phyloP scores from a whole-genome alignment of 2,113 vertebrate genomes.

The Dasypus novemcinctus region DNA sequence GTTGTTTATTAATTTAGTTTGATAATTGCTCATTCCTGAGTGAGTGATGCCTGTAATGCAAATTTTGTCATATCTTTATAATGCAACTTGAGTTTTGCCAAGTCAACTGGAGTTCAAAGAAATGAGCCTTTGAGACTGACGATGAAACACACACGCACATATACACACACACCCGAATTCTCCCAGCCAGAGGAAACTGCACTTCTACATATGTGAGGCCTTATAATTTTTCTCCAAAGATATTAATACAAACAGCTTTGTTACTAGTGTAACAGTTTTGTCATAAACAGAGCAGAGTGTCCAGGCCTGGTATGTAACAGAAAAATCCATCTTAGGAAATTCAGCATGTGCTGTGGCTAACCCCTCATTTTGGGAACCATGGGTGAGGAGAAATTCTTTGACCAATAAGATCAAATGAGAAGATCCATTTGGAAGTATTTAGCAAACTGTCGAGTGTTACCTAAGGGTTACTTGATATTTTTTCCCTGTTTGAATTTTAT shows the following conservation, averaged over 20 bases:
- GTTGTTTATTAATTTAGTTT: background rate
- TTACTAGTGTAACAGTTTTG: background rate
- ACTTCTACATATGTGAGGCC: fast-evolving
- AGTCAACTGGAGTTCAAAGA: background rate
- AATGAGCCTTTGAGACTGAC: background rate
- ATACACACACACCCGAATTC: background rate
- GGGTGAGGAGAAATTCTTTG: background rate
- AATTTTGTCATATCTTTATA: background rate
- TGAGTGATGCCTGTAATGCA: background rate
- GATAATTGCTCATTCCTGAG: background rate
- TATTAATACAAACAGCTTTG: background rate
- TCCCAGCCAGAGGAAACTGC: background rate
- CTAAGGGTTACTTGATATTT: background rate
- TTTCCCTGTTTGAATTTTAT: background rate
- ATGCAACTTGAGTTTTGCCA: background rate
- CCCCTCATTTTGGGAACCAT: background rate
- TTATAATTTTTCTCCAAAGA: background rate
- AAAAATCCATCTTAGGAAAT: background rate
- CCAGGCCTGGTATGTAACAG: background rate
- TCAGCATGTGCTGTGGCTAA: background rate
- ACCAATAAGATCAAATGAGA: background rate
- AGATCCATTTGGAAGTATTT: background rate
- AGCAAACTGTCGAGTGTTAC: too few relatives aligned
- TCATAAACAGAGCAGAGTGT: background rate
- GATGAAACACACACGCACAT: background rate